Evolutionary conservation across 2,888 invertebrate genomes (phyloP).

Genomic region (Auanema sp.): DNA sequence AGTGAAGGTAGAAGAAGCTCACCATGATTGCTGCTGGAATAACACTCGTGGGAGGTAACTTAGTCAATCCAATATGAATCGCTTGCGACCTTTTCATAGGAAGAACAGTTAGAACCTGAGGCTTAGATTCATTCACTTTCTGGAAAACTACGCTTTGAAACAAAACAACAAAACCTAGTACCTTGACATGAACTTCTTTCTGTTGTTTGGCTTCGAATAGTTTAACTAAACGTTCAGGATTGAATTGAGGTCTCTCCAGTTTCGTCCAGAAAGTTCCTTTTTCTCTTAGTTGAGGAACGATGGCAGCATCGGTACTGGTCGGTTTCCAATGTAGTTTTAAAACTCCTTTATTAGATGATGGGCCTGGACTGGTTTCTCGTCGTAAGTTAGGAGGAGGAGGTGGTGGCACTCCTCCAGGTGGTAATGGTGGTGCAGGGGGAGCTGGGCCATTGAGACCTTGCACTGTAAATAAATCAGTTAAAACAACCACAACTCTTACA

Average conservation of each 20-base stretch:
- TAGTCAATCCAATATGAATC: constrained; percentile 98
- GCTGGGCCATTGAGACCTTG: constrained; percentile 62
- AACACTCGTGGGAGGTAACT: constrained; percentile 91
- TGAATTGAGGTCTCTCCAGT: constrained; percentile 78
- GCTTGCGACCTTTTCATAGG: constrained; percentile 97
- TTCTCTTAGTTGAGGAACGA: constrained; percentile 57
- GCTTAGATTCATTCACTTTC: constrained; percentile 69
- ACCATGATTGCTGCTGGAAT: constrained; percentile 84
- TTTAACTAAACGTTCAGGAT: constrained; percentile 89
- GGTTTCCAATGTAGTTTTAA: constrained; percentile 98
- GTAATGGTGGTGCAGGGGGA: constrained; percentile 67
- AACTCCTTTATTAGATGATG: constrained; percentile 64
- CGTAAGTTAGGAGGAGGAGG: constrained; percentile 64
- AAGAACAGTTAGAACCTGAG: constrained; percentile 83
- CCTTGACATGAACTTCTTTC: constrained; percentile 71
- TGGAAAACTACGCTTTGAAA: constrained; percentile 10
- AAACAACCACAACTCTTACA: background rate
- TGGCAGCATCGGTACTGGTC: constrained; percentile 65
- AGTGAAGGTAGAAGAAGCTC: too few relatives aligned
- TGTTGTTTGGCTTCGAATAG: constrained; percentile 88
- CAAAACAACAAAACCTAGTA: too few relatives aligned
- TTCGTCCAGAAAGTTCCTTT: constrained; percentile 81
- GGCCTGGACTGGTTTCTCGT: constrained; percentile 47
- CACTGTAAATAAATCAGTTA: too few relatives aligned
- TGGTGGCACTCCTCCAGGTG: constrained; percentile 44